Evolutionary conservation across 2,797 vertebrate genomes (phyloP), one percentile per base, ranked within the genome.

Genomic region (Ciconia nigra): DNA sequence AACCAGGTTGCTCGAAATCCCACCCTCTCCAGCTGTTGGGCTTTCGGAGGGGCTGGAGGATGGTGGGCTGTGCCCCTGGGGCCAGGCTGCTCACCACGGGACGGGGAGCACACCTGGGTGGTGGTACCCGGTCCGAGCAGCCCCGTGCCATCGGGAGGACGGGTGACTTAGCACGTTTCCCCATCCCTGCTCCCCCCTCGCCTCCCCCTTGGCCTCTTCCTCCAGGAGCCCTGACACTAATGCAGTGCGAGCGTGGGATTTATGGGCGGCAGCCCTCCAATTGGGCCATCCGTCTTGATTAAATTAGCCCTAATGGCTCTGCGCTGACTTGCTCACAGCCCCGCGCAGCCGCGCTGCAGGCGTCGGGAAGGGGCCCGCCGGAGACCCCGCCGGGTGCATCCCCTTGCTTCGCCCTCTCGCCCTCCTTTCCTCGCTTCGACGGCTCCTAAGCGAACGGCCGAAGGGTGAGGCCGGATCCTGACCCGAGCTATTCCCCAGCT

Each of bases 181-280:
- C 14, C 13, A 25, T 26, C 51, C 25, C 69, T 0, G 12, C 59
- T 88, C 47, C 67, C 49, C 65, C 71, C 18, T 3, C 15, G 1
- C 85, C 72, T 81, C 80, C 90, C n/a, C 67, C 74, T 65, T 22
- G 2, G 69, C 82, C 69, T 88, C 44, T 55, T 77, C 83, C 86
- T 92, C 67, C 35, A 33, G 91, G 83, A 94, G 81, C 63, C 84
- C 90, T 94, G 95, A 58, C 96, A 87, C 58, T 87, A 95, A 92
- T 80, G 91, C 93, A 91, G 92, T 2, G 11, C 24, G 42, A 95
- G 92, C 4, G 3, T 2, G 71, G 95, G 93, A 96, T 97, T 94
- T 94, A 96, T 96, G 94, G 96, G 67, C 86, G 16, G 96, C 96
- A 97, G 96, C 90, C 95, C 95, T 97, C 95, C 95, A 93, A 72